Percentiles rank a stretch among this genome's conserved stretches.
Conservation (phyloP, 2,888 invertebrate species). For the Morpho deidamia region DNA sequence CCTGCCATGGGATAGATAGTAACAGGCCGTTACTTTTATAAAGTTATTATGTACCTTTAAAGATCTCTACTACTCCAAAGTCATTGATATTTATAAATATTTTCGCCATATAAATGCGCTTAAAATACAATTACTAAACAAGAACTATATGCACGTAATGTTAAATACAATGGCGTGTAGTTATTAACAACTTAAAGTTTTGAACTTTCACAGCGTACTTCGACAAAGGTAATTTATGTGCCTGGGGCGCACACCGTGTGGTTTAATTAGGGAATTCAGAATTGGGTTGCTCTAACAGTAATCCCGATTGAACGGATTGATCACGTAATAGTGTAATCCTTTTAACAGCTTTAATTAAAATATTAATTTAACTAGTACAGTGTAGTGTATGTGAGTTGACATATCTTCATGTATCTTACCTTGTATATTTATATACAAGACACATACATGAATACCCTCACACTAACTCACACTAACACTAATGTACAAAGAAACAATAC, state of each 20-base stretch:
- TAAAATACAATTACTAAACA: neutral
- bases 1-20: too few relatives aligned
- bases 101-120: neutral
- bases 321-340: neutral
- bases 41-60: too few relatives aligned
- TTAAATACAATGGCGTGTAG: conserved; percentile 2
- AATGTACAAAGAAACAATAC: too few relatives aligned
- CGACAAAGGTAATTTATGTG: conserved; percentile 16
- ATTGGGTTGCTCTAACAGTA: conserved; percentile 3
- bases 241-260: conserved; percentile 8
- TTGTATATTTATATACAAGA: too few relatives aligned
- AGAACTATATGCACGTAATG: neutral
- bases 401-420: too few relatives aligned
- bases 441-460: too few relatives aligned
- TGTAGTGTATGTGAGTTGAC: too few relatives aligned
- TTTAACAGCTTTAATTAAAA: neutral
- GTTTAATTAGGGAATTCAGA: conserved; percentile 14
- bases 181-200: conserved; percentile 7
- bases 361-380: too few relatives aligned
- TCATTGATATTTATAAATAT: too few relatives aligned
- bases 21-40: too few relatives aligned
- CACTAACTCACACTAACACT: too few relatives aligned
- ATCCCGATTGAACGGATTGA: conserved; percentile 8
- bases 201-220: conserved; percentile 4
- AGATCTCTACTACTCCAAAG: too few relatives aligned